Base-by-base conservation (phyloP, 2,113 vertebrate species). In the Urocitellus parryii region DNA sequence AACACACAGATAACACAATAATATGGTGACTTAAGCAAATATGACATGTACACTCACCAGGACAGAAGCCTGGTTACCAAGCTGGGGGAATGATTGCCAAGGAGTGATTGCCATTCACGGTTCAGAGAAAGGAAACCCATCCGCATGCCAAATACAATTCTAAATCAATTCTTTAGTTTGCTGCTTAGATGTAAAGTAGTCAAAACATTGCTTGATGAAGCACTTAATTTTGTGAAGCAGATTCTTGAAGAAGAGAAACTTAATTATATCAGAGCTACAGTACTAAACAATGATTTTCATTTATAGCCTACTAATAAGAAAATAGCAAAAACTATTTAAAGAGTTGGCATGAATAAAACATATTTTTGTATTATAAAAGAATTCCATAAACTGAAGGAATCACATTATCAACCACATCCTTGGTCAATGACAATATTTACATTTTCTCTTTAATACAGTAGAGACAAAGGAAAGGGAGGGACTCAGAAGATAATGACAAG, bases 161-260 rank as follows among this genome's bases (percentile, higher is more conserved):
- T 96, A 97, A 98, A 96, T 98, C 94, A 98, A 67, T 97, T 96
- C 73, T 98, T 83, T 56, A 48, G 84, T 80, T 93, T 97, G 56
- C 51, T 92, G 29, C 93, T 98, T 82, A 95, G 94, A 74, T 87
- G 56, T 96, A 97, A 98, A 97, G 2, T 94, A 97, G 90, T 98
- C 88, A 98, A 98, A 98, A 98, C 58, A 94, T 83, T 81, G 3
- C 0, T 93, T 98, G 97, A 98, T 97, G 94, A 97, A 97, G 56
- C 91, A 97, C 63, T 97, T 97, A 92, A 76, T 94, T 96, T 80
- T 97, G 51, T 92, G 73, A 97, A 96, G 86, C 72, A 97, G 63
- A 95, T 97, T 97, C 92, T 97, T 89, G 42, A 98, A 97, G 83
- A 97, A 97, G 29, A 18, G n/a, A 12, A 95, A 90, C 51, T 94